Percentiles rank a stretch among this genome's conserved stretches.
phyloP scores from a whole-genome alignment of 2,888 invertebrate species.

The Dryocosmus kuriphilus region DNA sequence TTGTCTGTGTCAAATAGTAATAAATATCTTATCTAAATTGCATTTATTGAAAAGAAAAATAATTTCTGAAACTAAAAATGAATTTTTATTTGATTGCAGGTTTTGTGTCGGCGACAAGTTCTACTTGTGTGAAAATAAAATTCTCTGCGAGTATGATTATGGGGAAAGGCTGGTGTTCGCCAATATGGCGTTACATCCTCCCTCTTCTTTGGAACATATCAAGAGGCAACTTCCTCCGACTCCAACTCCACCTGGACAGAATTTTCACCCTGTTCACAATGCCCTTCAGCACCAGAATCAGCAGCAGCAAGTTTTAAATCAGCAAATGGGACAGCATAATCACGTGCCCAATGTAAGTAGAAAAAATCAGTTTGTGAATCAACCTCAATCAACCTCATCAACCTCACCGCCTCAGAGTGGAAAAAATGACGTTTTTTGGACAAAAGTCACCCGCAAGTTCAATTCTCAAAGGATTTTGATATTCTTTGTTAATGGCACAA shows the following conservation, averaged over 20 bases:
- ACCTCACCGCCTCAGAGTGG: too few species aligned
- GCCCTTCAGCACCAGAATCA: conserved; percentile 68
- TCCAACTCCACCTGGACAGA: conserved; percentile 72
- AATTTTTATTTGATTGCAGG: conserved; percentile 79
- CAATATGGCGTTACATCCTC: conserved; percentile 95
- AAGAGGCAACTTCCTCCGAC: conserved; percentile 82
- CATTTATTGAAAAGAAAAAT: too few species aligned
- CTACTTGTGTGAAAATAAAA: conserved; percentile 98
- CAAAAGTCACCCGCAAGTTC: too few species aligned
- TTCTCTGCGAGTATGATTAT: conserved; percentile 98
- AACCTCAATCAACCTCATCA: too few species aligned
- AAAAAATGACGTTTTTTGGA: too few species aligned
- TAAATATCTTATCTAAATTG: too few species aligned
- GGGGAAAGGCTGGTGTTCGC: conserved; percentile 97
- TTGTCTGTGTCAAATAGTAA: too few species aligned
- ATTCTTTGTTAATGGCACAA: too few species aligned
- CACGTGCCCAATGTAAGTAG: conserved; percentile 74
- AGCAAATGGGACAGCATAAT: conserved; percentile 73
- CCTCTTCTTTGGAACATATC: conserved; percentile 86
- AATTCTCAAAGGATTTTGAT: too few species aligned
- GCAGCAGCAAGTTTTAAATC: conserved; percentile 71
- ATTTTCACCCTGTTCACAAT: conserved; percentile 71
- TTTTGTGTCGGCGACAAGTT: conserved; percentile 99
- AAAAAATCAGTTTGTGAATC: background rate
- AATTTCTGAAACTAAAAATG: background rate